Evolutionary conservation across 2,888 invertebrate genomes (phyloP).

Genomic region (Cordilura impudica): DNA sequence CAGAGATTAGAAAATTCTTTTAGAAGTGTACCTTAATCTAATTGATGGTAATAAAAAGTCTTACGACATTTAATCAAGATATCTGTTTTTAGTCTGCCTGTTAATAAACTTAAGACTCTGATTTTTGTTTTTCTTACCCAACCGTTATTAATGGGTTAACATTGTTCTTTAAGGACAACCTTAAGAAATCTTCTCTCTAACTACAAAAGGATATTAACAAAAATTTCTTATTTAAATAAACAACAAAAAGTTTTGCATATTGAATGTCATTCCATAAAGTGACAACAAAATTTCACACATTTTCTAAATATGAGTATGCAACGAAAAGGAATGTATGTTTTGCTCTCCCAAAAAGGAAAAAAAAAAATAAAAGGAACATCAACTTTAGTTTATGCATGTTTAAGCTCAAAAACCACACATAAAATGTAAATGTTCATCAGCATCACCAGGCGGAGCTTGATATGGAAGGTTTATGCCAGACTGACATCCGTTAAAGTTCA

Average conservation of each 20-base stretch:
- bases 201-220: not conserved
- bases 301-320: not conserved
- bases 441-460: not conserved
- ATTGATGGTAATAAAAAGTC: too few relatives aligned
- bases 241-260: constrained; percentile 64
- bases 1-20: too few relatives aligned
- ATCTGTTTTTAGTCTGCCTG: too few relatives aligned
- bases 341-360: not conserved
- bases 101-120: not conserved
- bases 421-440: constrained; percentile 38
- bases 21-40: too few relatives aligned
- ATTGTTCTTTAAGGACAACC: not conserved
- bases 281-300: constrained; percentile 40
- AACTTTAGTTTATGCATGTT: not conserved
- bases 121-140: not conserved
- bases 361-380: constrained; percentile 5
- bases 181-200: not conserved
- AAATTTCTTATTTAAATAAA: constrained; percentile 44
- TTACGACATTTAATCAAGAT: too few relatives aligned
- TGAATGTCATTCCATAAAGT: constrained; percentile 63
- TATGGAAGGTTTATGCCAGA: constrained; percentile 6
- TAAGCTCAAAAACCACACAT: constrained; percentile 38
- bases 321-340: too few relatives aligned
- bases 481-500: constrained; percentile 17
- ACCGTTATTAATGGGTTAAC: constrained; percentile 17